phyloP scores from a whole-genome alignment of 2,797 vertebrate species.

The Muraenolepis orangiensis region DNA sequence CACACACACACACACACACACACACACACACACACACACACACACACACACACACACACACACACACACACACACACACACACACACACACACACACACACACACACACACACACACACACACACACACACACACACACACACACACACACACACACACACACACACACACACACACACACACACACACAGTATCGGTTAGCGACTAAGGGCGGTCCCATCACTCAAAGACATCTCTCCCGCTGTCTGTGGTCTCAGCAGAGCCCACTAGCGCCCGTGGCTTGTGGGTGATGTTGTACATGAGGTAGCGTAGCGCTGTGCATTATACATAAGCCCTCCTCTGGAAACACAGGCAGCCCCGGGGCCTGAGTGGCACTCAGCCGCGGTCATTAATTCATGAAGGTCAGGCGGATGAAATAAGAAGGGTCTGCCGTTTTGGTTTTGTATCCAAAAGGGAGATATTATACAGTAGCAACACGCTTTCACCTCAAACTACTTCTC shows the following conservation, averaged over 20 bases:
- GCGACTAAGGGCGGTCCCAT: too few species aligned
- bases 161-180: slow-evolving; percentile 10
- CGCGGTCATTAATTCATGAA: slow-evolving; percentile 62
- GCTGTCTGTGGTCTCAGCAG: neutral
- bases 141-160: too few species aligned
- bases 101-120: too few species aligned
- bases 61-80: too few species aligned
- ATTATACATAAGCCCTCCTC: slow-evolving; percentile 30
- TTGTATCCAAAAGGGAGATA: neutral
- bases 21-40: too few species aligned
- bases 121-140: too few species aligned
- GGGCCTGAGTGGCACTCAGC: slow-evolving; percentile 43
- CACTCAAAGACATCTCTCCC: neutral
- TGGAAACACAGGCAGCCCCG: slow-evolving; percentile 32
- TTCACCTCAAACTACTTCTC: neutral
- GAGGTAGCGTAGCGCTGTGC: slow-evolving; percentile 20
- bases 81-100: too few species aligned
- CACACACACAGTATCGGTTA: too few species aligned
- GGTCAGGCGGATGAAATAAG: slow-evolving; percentile 21
- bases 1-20: too few species aligned
- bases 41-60: too few species aligned
- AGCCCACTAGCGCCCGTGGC: neutral
- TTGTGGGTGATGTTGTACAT: slow-evolving; percentile 16
- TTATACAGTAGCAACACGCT: neutral
- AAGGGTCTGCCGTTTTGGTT: neutral